Evolutionary conservation across 2,797 vertebrate species (phyloP), one percentile per base, ranked within the genome.

Genomic region (Rhynchonycteris naso): DNA sequence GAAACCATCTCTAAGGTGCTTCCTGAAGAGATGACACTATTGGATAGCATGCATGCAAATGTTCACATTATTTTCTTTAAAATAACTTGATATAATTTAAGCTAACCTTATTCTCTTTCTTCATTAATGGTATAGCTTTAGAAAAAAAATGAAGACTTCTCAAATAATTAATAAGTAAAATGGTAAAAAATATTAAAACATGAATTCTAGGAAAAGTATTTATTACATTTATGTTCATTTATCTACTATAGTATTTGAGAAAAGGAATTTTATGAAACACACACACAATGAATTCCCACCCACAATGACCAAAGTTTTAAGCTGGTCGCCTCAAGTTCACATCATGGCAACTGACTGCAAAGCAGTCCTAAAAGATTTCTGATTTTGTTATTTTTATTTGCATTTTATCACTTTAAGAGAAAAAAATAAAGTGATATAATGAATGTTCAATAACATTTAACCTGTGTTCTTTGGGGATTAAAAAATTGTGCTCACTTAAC

Each of bases 321-420:
- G 19, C 18, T 69, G 24, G 30, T 65, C 61, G 80, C 43, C 43
- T 91, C 18, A 21, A 28, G 35, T 43, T 86, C 65, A 50, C 10
- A 66, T 80, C 59, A 74, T 26, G 38, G 24, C 65, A 89, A 8
- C 78, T 72, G 24, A 81, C 12, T 80, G 1, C 10, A 91, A 68
- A 54, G 61, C 43, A 85, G 43, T 86, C 84, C 61, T 74, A 82
- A 26, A 94, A 90, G 61, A 63, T 5, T 83, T 54, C 30, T 80
- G 50, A 75, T 76, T 71, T 90, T 83, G 30, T 63, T 82, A 81
- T n/a, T 88, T 91, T 66, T 91, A 21, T 85, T 94, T 87, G 43
- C 79, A 97, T 74, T 71, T 43, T 86, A 3, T 6, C 8, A 30
- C 88, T 88, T 97, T 54, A 94, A 91, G 61, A 92, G 93, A 61